Percentiles rank a stretch among this genome's conserved stretches.
Evolutionary conservation across 2,797 vertebrate species (phyloP).

Genomic region (Melanotaenia trifasciata): DNA sequence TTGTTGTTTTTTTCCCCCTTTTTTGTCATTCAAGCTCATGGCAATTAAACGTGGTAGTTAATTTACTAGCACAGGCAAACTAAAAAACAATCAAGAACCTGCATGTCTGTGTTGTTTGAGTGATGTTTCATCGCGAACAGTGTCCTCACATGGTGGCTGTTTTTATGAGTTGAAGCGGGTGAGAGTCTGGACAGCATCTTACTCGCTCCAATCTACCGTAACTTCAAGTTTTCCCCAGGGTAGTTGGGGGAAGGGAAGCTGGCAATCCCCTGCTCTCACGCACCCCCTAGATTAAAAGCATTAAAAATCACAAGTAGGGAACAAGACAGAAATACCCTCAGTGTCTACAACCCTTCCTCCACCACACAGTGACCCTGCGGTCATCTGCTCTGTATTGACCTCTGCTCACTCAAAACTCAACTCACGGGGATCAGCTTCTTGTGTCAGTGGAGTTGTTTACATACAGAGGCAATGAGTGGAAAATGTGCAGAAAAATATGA

Average conservation of each 20-base stretch:
- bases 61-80: conserved; percentile 26
- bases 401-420: conserved; percentile 34
- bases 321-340: conserved; percentile 60
- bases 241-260: conserved; percentile 60
- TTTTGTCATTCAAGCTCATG: conserved; percentile 32
- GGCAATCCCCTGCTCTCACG: conserved; percentile 68
- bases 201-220: conserved; percentile 42
- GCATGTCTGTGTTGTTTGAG: conserved; percentile 47
- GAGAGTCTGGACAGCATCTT: conserved; percentile 75
- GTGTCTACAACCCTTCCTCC: conserved; percentile 49
- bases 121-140: conserved; percentile 53
- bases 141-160: conserved; percentile 47
- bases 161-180: conserved; percentile 51
- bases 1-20: conserved; percentile 25
- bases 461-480: conserved; percentile 20
- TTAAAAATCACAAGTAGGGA: conserved; percentile 68
- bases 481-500: conserved; percentile 29
- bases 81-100: conserved; percentile 25
- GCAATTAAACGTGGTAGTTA: conserved; percentile 58
- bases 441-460: conserved; percentile 52
- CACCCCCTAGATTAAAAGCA: conserved; percentile 68
- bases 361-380: conserved; percentile 49
- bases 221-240: conserved; percentile 53
- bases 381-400: conserved; percentile 63
- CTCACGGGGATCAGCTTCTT: conserved; percentile 29